Evolutionary conservation across 2,797 vertebrate genomes (phyloP).

Genomic region (Buphagus erythrorhynchus): DNA sequence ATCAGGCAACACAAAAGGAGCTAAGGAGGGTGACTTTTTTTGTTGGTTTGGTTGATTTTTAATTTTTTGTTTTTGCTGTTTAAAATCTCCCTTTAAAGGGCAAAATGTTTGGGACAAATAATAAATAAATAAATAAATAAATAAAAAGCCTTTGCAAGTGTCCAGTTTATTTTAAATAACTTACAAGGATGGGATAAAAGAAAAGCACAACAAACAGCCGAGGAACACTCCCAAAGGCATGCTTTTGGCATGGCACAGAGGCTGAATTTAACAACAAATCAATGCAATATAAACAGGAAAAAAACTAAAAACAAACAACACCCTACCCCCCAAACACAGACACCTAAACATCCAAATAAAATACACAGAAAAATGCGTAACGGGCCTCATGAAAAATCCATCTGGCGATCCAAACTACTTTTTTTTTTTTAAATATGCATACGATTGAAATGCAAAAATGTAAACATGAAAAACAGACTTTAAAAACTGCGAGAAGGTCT

Average conservation of each 20-base stretch:
- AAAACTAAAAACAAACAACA: conserved; percentile 55
- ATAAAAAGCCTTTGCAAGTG: not conserved
- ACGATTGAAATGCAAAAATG: conserved; percentile 49
- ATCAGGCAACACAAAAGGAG: not conserved
- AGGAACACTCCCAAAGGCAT: conserved; percentile 54
- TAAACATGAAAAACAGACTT: conserved; percentile 40
- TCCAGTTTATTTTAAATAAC: conserved; percentile 17
- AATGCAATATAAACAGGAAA: conserved; percentile 59
- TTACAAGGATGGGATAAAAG: not conserved
- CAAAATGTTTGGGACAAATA: not conserved
- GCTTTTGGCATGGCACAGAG: conserved; percentile 50
- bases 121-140: not conserved
- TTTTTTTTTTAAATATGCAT: not conserved
- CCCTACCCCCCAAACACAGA: conserved; percentile 50
- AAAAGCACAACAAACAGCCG: conserved; percentile 1
- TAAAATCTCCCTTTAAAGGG: not conserved
- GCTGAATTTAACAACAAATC: conserved; percentile 68
- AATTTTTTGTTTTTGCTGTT: not conserved
- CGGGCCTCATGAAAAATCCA: conserved; percentile 45
- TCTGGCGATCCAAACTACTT: conserved; percentile 14
- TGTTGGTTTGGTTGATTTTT: not conserved
- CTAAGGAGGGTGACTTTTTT: not conserved
- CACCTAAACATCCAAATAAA: conserved; percentile 57
- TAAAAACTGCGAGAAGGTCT: conserved; percentile 9
- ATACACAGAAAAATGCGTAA: not conserved